phyloP scores from a whole-genome alignment of 2,797 vertebrate species.

The Amblyraja radiata region DNA sequence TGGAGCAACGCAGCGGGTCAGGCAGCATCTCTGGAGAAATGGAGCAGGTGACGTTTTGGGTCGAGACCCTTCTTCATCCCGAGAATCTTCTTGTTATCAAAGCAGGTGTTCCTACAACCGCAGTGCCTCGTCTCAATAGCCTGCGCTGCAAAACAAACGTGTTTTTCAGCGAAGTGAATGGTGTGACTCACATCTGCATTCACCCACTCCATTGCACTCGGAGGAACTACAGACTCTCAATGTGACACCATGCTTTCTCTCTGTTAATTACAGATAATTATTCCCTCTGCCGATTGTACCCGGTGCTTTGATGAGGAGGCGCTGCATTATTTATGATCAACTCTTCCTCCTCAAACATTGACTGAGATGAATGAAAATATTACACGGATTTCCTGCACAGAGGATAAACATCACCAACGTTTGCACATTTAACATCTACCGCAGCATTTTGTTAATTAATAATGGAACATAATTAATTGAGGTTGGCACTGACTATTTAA shows the following conservation, averaged over 20 bases:
- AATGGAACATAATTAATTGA: neutral
- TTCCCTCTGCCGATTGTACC: neutral
- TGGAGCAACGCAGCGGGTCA: too few relatives aligned
- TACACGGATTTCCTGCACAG: too few relatives aligned
- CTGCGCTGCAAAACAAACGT: neutral
- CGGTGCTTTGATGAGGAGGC: neutral
- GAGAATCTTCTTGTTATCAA: too few relatives aligned
- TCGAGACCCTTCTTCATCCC: too few relatives aligned
- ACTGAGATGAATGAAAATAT: constrained; percentile 19
- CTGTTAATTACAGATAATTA: constrained; percentile 32
- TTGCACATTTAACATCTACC: neutral
- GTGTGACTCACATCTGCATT: neutral
- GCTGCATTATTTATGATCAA: constrained; percentile 23
- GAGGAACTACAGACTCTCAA: constrained; percentile 1
- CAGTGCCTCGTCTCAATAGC: neutral
- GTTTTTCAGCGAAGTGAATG: too few relatives aligned
- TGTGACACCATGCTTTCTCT: neutral
- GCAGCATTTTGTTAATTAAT: neutral
- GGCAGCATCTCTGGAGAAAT: too few relatives aligned
- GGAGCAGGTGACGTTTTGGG: too few relatives aligned
- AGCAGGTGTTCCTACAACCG: too few relatives aligned
- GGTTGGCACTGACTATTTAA: too few relatives aligned
- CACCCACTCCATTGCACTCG: neutral
- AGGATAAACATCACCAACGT: neutral
- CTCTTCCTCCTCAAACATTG: neutral